Base-by-base conservation (phyloP, 2,113 vertebrate species). In the Tapirus terrestris region DNA sequence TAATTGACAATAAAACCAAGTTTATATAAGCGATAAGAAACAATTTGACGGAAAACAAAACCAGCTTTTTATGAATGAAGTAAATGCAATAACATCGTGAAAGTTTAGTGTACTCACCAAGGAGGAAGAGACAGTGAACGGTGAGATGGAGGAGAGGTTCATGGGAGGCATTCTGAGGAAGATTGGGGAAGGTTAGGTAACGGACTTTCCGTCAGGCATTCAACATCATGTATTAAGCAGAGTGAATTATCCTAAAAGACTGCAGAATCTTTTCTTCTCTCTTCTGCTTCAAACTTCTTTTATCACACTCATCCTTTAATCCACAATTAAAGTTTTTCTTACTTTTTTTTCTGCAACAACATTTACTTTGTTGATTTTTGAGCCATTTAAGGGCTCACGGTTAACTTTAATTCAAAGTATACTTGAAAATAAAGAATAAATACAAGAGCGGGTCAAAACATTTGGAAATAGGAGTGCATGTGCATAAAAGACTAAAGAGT, bases 351-450 rank as follows among this genome's bases (percentile, higher is more conserved):
- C 58, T 48, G 2, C 6, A 76, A 76, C 4, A 76, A 76, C 4
- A 76, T 16, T 90, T 76, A 60, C 8, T 68, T 61, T 84, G 48
- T 33, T 13, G 3, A n/a, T 65, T 56, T 85, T n/a, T 27, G 56
- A 86, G 36, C 20, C 16, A 75, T 27, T 14, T 43, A 16, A 17
- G 29, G 6, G 31, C 20, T 53, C 31, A 16, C 14, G 33, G 51
- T 58, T 95, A 51, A 75, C 48, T 80, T 80, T 72, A 63, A 72
- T 68, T 95, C 73, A 68, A 84, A 65, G 77, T 21, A 75, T 17
- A 33, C 87, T 89, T 86, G 36, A 94, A 45, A 73, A 75, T 48
- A 48, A 91, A 94, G 43, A n/a, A 51, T 61, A 82, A 89, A 14
- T 21, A 18, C 21, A 67, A 92, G 21, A 58, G 31, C 72, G 13